Evolutionary conservation across 2,113 vertebrate species (phyloP).

Genomic region (Balaeniceps rex): DNA sequence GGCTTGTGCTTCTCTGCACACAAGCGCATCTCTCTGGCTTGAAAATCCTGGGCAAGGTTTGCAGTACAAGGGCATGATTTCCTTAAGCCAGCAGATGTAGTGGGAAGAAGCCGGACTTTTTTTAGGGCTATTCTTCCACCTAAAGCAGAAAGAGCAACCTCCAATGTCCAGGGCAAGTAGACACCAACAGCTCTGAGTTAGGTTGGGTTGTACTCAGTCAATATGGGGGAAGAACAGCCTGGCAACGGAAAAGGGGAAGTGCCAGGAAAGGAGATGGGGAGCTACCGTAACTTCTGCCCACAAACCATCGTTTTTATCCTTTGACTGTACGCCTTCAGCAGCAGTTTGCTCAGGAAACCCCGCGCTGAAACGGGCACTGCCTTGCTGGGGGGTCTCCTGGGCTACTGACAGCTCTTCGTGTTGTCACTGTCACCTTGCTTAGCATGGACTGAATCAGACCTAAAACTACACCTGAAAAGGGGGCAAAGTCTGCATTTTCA

Average conservation of each 20-base stretch:
- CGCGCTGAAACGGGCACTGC: accelerated
- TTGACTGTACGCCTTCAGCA: neutral
- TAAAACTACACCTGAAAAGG: neutral
- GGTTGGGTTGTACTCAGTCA: neutral
- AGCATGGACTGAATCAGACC: neutral
- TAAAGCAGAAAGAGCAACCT: neutral
- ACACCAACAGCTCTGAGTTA: neutral
- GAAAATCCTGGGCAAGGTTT: neutral
- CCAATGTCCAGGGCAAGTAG: neutral
- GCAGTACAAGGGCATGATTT: neutral
- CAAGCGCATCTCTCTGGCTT: neutral
- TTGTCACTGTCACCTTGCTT: neutral
- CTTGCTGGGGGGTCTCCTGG: neutral
- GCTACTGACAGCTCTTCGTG: neutral
- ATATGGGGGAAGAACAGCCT: neutral
- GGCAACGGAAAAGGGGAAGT: neutral
- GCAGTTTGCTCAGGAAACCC: neutral
- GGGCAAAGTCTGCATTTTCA: neutral
- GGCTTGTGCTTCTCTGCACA: neutral
- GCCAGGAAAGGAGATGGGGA: neutral
- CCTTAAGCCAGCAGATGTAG: neutral
- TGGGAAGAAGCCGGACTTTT: neutral
- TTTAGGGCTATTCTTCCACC: neutral
- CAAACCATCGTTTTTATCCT: neutral
- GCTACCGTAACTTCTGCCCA: neutral